Base-by-base conservation (phyloP, 2,797 vertebrate genomes). In the Gymnothorax javanicus region DNA sequence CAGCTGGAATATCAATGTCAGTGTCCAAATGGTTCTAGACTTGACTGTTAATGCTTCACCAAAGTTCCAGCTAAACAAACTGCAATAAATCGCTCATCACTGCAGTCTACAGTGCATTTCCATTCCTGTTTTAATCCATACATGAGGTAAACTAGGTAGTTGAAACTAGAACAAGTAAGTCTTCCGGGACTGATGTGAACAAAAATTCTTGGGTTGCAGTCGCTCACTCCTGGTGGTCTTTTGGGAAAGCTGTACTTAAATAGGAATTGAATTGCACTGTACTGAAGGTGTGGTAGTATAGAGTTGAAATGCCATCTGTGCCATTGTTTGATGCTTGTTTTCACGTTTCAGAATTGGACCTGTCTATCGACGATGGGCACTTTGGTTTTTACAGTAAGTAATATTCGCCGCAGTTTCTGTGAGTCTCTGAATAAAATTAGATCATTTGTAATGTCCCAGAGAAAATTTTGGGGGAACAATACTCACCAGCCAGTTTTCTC, bases 331-430 rank as follows among this genome's bases (percentile, higher is more conserved):
- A 87, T 90, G 77, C 27, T 67, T 62, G 25, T 25, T 88, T 9
- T 84, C 94, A 90, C 77, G 27, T 97, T 97, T 86, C 95, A 99
- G 99, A 93, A 89, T 89, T 91, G 82, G 91, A 96, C 91, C 93
- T 95, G 83, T 91, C 89, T 89, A 93, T 97, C 85, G 94, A 99
- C 0, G 97, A 99, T 23, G 98, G 98, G 84, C 89, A 96, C 13
- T 99, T 99, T 94, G 99, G 99, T 94, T 89, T 96, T 89, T 94
- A 95, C 92, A 96, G 99, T 99, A 97, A 98, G 98, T 97, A 23
- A 52, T 52, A 88, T 1, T 81, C 83, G 33, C 59, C 75, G 43
- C 81, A 57, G 6, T 60, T 27, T 85, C 11, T 84, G 27, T 7
- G 12, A 77, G 58, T 52, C n/a, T 57, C 52, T 54, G 57, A 71